Base-by-base conservation (phyloP, 37 sponge, comb jelly and placozoan genomes). In the Theonella swinhoei region DNA sequence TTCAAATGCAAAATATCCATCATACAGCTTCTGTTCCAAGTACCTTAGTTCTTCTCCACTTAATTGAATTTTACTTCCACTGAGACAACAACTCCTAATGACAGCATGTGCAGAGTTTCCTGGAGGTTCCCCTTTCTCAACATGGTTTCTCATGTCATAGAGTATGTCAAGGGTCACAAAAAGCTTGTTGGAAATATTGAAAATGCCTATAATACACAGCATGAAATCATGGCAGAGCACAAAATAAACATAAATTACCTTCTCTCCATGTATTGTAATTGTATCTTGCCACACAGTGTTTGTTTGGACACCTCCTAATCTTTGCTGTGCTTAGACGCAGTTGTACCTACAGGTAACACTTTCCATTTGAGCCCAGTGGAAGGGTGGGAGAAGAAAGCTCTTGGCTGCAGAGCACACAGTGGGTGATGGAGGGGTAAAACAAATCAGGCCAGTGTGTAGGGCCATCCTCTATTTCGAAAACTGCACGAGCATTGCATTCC, bases 1-100 rank as follows among this genome's bases (percentile, higher is more conserved):
- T 37, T 73, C 74, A 39, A 73, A 73, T 29, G 42, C 74, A 73
- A 38, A 73, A 43, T 73, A 73, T 2, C 74, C 74, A 73, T 73
- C 74, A 40, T 73, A 73, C n/a, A 73, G 30, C 22, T 73, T 73
- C 74, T 73, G 30, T 39, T 23, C 30, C 43, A 73, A 28, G 30
- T 73, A 73, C 43, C 74, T 38, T 3, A 41, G n/a, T 37, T 73
- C 74, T 2, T 25, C 30, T 38, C 14, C 74, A 41, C 2, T 28
- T 3, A 73, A 25, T 35, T 14, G 39, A 37, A 24, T 14, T 30
- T 9, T 35, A 8, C 7, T 11, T 35, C 3, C 64, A 24, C 39
- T 35, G 74, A 41, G 74, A 37, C 30, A 29, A 23, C 30, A 38
- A 7, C 30, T 29, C 42, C 9, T 73, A 43, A 73, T 33, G 28